Evolutionary conservation across 2,888 invertebrate species (phyloP).

Genomic region (Limnephilus auricula): DNA sequence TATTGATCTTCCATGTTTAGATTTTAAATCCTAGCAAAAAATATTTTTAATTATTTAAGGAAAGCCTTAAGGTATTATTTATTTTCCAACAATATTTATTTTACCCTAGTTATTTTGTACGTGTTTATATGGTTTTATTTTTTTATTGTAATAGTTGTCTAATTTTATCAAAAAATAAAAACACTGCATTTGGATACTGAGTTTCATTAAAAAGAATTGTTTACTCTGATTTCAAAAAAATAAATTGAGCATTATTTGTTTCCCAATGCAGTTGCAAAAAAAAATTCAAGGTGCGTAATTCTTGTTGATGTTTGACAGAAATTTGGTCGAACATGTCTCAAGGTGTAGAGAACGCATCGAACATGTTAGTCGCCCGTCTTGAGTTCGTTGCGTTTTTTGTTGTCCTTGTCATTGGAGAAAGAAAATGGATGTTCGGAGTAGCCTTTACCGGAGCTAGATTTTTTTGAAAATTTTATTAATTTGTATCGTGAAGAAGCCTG

Average conservation of each 20-base stretch:
- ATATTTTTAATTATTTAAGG: constrained; percentile 16
- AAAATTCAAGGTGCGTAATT: too few relatives aligned
- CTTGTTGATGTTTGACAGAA: too few relatives aligned
- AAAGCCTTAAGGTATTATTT: constrained; percentile 6
- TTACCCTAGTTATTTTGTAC: not conserved
- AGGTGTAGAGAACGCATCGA: too few relatives aligned
- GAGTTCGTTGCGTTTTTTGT: too few relatives aligned
- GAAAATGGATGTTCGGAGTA: too few relatives aligned
- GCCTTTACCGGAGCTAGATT: too few relatives aligned
- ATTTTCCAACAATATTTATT: constrained; percentile 34
- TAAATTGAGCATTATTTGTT: not conserved
- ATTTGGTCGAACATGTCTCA: too few relatives aligned
- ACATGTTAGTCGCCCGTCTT: too few relatives aligned
- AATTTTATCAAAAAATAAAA: constrained; percentile 29
- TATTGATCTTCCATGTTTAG: constrained; percentile 57
- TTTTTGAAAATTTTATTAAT: too few relatives aligned
- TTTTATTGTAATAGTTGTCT: constrained; percentile 18
- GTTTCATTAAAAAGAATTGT: not conserved
- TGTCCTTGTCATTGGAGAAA: too few relatives aligned
- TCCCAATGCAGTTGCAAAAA: too few relatives aligned
- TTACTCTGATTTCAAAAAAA: not conserved
- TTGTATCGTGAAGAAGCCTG: too few relatives aligned
- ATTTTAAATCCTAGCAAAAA: constrained; percentile 44
- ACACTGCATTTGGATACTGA: not conserved
- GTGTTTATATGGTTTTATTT: not conserved